phyloP scores from a whole-genome alignment of 2,113 vertebrate species.

The Heterotis niloticus region DNA sequence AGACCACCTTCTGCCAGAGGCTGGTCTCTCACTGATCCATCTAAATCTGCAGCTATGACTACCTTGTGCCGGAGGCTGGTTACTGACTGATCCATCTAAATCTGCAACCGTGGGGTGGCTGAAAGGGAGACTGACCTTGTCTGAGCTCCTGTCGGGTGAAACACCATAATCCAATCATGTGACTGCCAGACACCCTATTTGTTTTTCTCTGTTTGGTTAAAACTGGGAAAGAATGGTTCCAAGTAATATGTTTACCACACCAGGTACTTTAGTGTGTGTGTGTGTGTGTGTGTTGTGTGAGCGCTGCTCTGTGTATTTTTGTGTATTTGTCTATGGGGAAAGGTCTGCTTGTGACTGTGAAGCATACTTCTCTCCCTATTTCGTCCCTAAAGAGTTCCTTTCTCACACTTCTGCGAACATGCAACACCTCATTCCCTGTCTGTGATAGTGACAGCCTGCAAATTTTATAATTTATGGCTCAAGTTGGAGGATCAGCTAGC shows the following conservation, averaged over 20 bases:
- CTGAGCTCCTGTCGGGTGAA: conserved; percentile 1
- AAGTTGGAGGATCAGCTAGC: background rate
- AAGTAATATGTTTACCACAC: conserved; percentile 13
- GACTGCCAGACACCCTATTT: conserved; percentile 19
- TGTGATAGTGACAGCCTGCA: background rate
- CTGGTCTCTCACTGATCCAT: background rate
- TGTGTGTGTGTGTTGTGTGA: conserved; percentile 12
- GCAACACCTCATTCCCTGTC: background rate
- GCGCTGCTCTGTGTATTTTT: background rate
- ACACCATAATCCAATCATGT: conserved; percentile 18
- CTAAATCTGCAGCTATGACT: background rate
- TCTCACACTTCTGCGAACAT: background rate
- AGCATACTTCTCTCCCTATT: background rate
- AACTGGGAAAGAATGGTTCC: conserved; percentile 1
- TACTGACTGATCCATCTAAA: conserved; percentile 2
- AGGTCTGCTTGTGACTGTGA: background rate
- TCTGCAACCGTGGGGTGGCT: conserved; percentile 4
- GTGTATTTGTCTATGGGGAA: conserved; percentile 11
- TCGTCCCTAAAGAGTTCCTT: background rate
- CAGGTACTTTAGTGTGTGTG: conserved; percentile 2
- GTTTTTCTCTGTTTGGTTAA: conserved; percentile 9
- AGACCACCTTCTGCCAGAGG: background rate
- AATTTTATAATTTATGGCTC: conserved; percentile 1
- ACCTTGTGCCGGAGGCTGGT: background rate
- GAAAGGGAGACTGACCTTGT: conserved; percentile 14